Base-by-base conservation (phyloP, 2,797 vertebrate species). In the Momotus momota region DNA sequence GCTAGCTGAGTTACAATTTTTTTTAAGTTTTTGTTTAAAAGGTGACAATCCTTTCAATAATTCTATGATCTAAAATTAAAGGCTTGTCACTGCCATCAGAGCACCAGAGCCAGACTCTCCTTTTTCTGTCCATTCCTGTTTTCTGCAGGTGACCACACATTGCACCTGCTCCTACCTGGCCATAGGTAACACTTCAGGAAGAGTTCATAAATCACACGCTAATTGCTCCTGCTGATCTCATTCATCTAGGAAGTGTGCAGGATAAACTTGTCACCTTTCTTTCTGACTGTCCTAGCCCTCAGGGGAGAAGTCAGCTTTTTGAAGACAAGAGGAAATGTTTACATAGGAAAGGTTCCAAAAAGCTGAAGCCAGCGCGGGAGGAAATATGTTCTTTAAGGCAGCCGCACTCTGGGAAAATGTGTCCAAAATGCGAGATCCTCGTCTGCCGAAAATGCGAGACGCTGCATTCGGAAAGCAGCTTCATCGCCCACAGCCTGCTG, bases 401-500 rank as follows among this genome's bases (percentile, higher is more conserved):
- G 79, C 93, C 43, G 0, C 93, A 29, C 31, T 81, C 96, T 1
- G 95, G 96, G 69, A 65, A 45, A 60, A 98, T 97, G 97, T 98
- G 98, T 35, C 97, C 97, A 0, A 88, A 93, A 75, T 98, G 98
- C 4, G 97, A 97, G 90, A 97, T 98, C 72, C 75, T 91, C 12
- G 8, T 72, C 40, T 98, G 98, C 81, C 67, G 48, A 9, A 94
- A 86, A 29, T 98, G 98, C 7, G 94, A 97, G 43, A 97, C 97
- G 1, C 93, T 98, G 80, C 98, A 98, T 35, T 97, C 97, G 1
- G 94, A 97, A 27, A 81, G 96, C 46, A 75, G 90, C 58, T 98
- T 98, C 91, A 97, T 98, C 55, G 97, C 97, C 23, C 97, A 98
- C 91, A 97, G 98, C 84, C 94, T 98, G 74, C 91, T 98, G 0